Evolutionary conservation across 2,797 vertebrate species (phyloP).

Genomic region (Crocidura indochinensis): DNA sequence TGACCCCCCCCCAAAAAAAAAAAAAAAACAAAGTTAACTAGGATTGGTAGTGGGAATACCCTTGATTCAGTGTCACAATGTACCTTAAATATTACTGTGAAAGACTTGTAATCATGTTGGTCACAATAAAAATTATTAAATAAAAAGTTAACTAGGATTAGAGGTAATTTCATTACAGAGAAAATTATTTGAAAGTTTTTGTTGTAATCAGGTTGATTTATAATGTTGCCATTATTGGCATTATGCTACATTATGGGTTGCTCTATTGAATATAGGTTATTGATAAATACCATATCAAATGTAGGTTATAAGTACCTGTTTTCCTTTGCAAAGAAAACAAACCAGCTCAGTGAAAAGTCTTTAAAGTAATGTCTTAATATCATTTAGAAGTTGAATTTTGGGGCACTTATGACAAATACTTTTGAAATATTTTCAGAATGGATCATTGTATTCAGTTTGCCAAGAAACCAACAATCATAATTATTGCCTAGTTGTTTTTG

Average conservation of each 20-base stretch:
- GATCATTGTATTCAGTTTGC: slow-evolving; percentile 50
- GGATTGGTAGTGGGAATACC: too few species aligned
- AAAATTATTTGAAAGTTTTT: slow-evolving; percentile 51
- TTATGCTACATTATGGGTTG: too few species aligned
- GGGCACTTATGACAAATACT: neutral
- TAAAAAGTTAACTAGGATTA: slow-evolving; percentile 35
- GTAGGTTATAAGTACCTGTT: neutral
- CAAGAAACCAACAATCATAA: slow-evolving; percentile 41
- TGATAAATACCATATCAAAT: neutral
- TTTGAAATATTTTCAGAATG: slow-evolving; percentile 56
- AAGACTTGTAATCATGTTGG: too few species aligned
- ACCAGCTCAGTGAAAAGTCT: neutral
- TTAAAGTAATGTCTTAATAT: slow-evolving; percentile 40
- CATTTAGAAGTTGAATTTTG: slow-evolving; percentile 38
- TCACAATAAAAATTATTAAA: too few species aligned
- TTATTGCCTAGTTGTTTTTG: slow-evolving; percentile 49
- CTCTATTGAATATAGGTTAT: neutral
- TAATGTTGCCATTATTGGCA: neutral
- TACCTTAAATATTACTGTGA: too few species aligned
- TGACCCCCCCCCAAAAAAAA: too few species aligned
- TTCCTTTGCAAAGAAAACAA: slow-evolving; percentile 23
- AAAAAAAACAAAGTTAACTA: neutral
- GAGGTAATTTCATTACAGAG: neutral
- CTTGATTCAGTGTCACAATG: too few species aligned
- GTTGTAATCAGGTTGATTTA: slow-evolving; percentile 35